Evolutionary conservation across 92 coral and sea anemone species (phyloP), one percentile per base, ranked within the genome.

Genomic region (Zoanthus gigantus): DNA sequence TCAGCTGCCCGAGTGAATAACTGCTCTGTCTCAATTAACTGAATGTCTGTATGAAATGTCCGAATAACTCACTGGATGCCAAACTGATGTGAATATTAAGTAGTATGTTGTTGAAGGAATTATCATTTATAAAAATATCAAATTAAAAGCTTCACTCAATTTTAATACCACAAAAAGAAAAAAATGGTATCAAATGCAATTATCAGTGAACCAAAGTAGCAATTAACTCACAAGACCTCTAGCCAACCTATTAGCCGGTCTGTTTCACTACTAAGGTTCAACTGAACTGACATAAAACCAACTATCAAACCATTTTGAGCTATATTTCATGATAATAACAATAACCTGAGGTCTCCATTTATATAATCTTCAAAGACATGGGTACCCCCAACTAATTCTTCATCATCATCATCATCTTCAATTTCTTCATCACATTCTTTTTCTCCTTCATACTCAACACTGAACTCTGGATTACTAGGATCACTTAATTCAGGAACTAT

Each of bases 141-240:
- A 15, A 60, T 60, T 16, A 60, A 60, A 60, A 60, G 67, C 67
- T 60, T 16, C 23, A 16, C 67, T 60, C 28, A 60, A 60, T 60
- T 60, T 60, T 60, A 60, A 60, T 60, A 15, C 67, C 67, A 60
- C 67, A 60, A 17, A 60, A 60, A 14, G 67, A 16, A 13, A 15
- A 60, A 60, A 60, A 14, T 57, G 67, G 6, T 60, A 60, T 15
- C 67, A 60, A 60, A 60, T 15, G 28, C 67, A 60, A 60, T 60
- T 60, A 60, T 16, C 7, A 60, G 7, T 60, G 63, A 57, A 60
- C 67, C 67, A 14, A 60, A 60, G 67, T 60, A 60, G 67, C 83
- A 37, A 78, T 78, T 17, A 78, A 78, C 83, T 78, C 83, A 58
- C 83, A 78, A 78, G 72, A 78, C 83, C 83, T 78, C 71, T 78